A percentile compares a stretch with the other conserved stretches of the same genome.
Conservation (phyloP, 2,113 vertebrate species). For the Enhydra lutris region DNA sequence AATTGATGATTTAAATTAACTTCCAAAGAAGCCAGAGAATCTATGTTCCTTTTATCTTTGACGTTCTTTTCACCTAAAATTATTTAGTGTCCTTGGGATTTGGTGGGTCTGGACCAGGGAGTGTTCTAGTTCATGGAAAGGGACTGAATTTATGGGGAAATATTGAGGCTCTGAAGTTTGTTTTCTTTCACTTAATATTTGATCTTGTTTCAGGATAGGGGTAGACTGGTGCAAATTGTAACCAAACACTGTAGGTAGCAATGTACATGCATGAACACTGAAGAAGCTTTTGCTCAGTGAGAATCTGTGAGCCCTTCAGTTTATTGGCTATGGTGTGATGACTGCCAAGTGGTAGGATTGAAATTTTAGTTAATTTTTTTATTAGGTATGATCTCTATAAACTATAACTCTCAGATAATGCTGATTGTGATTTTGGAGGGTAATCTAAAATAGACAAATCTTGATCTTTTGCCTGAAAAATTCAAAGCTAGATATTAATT, state of each 20-base stretch:
- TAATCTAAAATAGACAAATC: background rate
- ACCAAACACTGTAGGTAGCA: background rate
- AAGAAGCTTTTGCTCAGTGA: background rate
- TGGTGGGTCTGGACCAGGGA: background rate
- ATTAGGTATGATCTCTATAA: background rate
- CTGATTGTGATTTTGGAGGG: background rate
- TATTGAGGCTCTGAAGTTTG: background rate
- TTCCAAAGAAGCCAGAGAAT: background rate
- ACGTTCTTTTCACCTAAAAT: constrained; percentile 10
- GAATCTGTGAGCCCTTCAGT: background rate
- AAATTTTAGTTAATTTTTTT: background rate
- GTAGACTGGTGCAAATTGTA: background rate
- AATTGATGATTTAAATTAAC: background rate
- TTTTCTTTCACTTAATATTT: background rate
- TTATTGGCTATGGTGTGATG: background rate
- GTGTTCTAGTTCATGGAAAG: background rate
- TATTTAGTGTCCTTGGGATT: background rate
- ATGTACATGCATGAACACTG: background rate
- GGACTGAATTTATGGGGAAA: background rate
- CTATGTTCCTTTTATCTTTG: background rate
- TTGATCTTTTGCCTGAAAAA: constrained; percentile 5
- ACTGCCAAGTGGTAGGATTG: background rate
- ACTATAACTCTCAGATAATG: background rate
- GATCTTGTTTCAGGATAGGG: background rate
- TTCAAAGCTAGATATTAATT: background rate